These are phyloP conservation scores for Caenorhabditis tropicalis DNA, from an alignment of 1,140 invertebrate genomes.

Conservation along the genomic window DNA sequence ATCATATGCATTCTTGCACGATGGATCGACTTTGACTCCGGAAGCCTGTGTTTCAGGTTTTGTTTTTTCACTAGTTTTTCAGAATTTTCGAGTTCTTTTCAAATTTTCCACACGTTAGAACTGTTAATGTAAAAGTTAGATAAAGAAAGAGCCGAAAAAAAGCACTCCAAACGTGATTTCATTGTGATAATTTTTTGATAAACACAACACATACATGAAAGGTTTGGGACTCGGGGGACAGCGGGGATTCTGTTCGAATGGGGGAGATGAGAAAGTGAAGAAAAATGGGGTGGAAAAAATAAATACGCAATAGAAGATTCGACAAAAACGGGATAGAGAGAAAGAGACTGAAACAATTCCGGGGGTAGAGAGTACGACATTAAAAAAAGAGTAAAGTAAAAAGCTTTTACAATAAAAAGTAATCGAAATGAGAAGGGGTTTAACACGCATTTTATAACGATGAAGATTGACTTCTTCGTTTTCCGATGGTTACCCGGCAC, in stretches of 20 bases:
- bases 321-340: neutral
- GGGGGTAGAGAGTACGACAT: neutral
- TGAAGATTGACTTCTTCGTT: neutral
- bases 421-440: constrained; percentile 33
- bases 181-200: constrained; percentile 36
- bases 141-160: neutral
- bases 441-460: constrained; percentile 33
- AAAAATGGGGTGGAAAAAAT: neutral
- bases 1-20: constrained; percentile 71
- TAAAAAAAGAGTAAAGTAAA: neutral
- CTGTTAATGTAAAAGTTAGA: neutral
- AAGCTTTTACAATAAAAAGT: neutral
- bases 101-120: neutral
- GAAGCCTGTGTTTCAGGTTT: constrained; percentile 61
- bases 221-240: neutral
- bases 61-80: neutral
- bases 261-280: neutral
- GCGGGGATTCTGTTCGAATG: no score
- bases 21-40: constrained; percentile 70
- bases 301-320: constrained; percentile 32
- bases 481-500: constrained; percentile 27
- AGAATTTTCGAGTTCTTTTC: neutral
- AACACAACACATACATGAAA: constrained; percentile 29
- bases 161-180: constrained; percentile 31
- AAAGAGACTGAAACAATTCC: neutral